Evolutionary conservation across 1,140 invertebrate genomes (phyloP), one percentile per base, ranked within the genome.

Genomic region (Thrips palmi): DNA sequence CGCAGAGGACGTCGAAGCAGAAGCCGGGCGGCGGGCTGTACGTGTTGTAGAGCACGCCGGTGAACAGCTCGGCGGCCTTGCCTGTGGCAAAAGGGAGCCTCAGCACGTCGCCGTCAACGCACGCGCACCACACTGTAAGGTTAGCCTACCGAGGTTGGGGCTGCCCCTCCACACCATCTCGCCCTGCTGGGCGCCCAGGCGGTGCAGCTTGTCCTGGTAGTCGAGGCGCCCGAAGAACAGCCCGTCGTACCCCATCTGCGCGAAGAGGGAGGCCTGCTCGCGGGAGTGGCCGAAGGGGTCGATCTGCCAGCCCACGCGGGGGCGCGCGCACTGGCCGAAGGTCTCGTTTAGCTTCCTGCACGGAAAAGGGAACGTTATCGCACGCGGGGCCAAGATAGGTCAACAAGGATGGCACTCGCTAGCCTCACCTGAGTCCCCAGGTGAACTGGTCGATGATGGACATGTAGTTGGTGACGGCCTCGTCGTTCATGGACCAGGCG

Each of bases 401-500:
- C 10, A n/a, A 27, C n/a, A 10, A 27, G 25, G 25, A 32, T n/a
- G 15, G 15, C 30, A 15, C 30, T 27, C 8, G 25, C 8, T 27
- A 27, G 25, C 25, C 33, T 52, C 51, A 79, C 77, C 67, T 70
- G 21, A 81, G 60, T 8, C 77, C 78, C 68, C 71, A 76, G 6
- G 74, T 70, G 51, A 91, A 89, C 56, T 97, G 89, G 59, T 97
- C 91, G 20, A 98, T 77, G 8, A 88, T 77, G 30, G 82, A 85
- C 44, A 84, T 81, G 56, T 97, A 98, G 53, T 97, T 85, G 1
- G 82, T 73, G 0, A 71, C 64, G 0, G 88, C 91, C 53, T 97
- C 92, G 52, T 97, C 92, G 56, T 94, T 89, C 85, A 92, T 89
- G 39, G 71, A 77, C 83, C 84, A 89, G 0, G 74, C 77, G 14